phyloP scores from a whole-genome alignment of 23 tunicate species.

The Halocynthia roretzi region DNA sequence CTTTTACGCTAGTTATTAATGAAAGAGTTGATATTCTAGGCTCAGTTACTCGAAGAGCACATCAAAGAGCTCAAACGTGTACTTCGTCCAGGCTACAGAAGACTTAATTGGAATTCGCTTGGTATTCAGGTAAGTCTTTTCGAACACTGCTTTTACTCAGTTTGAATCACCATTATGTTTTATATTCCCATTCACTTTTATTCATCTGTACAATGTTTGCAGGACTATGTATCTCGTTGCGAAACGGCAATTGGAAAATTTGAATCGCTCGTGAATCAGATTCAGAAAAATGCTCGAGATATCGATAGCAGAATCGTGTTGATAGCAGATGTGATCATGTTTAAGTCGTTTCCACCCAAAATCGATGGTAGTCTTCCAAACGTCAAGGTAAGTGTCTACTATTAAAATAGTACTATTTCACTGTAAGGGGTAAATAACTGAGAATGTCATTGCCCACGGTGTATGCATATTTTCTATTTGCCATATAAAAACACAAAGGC shows the following conservation, averaged over 20 bases:
- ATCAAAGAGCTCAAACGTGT: constrained; percentile 65
- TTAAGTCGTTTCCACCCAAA: constrained; percentile 58
- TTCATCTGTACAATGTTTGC: background rate
- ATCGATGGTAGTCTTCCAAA: constrained; percentile 59
- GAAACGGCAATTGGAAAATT: constrained; percentile 85
- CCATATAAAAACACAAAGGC: background rate
- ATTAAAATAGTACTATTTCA: too few species aligned
- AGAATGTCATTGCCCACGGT: too few species aligned
- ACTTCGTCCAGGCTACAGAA: constrained; percentile 68
- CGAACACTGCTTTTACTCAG: background rate
- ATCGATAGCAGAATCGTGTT: constrained; percentile 76
- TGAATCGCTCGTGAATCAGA: constrained; percentile 95
- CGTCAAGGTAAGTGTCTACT: constrained; percentile 45
- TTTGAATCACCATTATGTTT: background rate
- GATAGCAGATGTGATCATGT: constrained; percentile 58
- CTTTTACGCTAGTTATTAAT: too few species aligned
- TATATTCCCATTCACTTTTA: background rate
- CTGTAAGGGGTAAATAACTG: too few species aligned
- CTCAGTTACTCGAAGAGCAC: constrained; percentile 68
- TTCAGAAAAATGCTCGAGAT: constrained; percentile 92
- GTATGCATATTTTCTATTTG: too few species aligned
- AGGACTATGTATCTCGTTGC: constrained; percentile 86
- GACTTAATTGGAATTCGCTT: constrained; percentile 95
- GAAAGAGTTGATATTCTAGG: constrained; percentile 13
- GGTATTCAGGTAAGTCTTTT: constrained; percentile 77